These are phyloP conservation scores for Hydropsyche tenuis DNA, from an alignment of 1,140 invertebrate species.

Conservation along the genomic window DNA sequence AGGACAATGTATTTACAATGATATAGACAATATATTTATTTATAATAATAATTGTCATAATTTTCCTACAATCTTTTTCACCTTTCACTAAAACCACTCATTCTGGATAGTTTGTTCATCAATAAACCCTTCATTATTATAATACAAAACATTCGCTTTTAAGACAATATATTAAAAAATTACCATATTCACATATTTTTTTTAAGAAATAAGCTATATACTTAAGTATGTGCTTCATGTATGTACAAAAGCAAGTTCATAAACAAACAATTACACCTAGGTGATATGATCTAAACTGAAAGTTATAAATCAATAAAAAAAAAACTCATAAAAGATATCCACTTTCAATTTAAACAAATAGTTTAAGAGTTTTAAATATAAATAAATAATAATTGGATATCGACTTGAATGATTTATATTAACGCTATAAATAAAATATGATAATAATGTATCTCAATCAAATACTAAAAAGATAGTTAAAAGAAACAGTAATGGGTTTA, in stretches of 20 bases:
- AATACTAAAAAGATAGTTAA: conserved; percentile 29
- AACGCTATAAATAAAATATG: conserved; percentile 22
- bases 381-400: no score
- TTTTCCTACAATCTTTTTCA: conserved; percentile 28
- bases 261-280: conserved; percentile 4
- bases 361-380: not conserved
- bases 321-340: not conserved
- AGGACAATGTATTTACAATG: conserved; percentile 46
- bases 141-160: conserved; percentile 12
- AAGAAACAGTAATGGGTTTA: not conserved
- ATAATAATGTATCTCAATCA: conserved; percentile 1
- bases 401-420: conserved; percentile 2
- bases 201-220: conserved; percentile 45
- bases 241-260: conserved; percentile 40
- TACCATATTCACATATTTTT: conserved; percentile 38
- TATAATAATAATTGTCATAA: conserved; percentile 32
- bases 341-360: conserved; percentile 16
- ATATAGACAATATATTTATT: conserved; percentile 37
- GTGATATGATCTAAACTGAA: conserved; percentile 22
- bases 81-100: conserved; percentile 16
- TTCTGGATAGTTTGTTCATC: conserved; percentile 22
- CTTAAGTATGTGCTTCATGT: conserved; percentile 38
- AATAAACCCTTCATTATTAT: conserved; percentile 16
- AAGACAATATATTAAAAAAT: conserved; percentile 36
- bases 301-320: conserved; percentile 21